phyloP scores from a whole-genome alignment of 2,113 vertebrate species.

The Tupaia chinensis region DNA sequence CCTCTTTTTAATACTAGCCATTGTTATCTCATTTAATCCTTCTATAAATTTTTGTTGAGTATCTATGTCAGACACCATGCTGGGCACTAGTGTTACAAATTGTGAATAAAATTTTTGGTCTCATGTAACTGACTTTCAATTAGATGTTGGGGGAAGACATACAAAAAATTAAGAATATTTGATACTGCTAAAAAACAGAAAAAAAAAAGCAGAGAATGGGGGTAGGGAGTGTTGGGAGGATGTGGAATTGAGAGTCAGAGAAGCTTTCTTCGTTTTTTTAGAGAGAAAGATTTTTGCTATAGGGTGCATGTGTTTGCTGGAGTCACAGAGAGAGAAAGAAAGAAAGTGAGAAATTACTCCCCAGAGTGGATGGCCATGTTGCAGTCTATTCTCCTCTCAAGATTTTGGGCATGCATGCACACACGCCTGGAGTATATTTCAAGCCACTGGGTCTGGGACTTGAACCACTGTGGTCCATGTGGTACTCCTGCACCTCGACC shows the following conservation, averaged over 20 bases:
- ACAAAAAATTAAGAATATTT: neutral
- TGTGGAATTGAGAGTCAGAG: neutral
- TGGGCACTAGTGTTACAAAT: neutral
- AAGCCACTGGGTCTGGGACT: too few relatives aligned
- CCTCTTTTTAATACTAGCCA: neutral
- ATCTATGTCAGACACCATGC: neutral
- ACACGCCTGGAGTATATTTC: too few relatives aligned
- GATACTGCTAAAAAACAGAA: neutral
- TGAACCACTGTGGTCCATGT: too few relatives aligned
- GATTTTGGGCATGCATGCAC: too few relatives aligned
- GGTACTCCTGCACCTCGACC: too few relatives aligned
- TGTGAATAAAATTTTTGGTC: neutral
- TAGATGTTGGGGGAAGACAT: neutral
- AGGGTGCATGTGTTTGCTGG: too few relatives aligned
- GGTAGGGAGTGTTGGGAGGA: neutral
- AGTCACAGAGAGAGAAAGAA: too few relatives aligned
- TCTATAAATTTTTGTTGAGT: neutral
- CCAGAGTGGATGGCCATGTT: too few relatives aligned
- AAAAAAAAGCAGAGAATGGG: neutral
- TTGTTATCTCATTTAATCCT: neutral
- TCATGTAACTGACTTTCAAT: neutral
- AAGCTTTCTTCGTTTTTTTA: neutral
- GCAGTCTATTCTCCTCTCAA: too few relatives aligned
- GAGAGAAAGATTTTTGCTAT: neutral
- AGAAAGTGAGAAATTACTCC: too few relatives aligned